Evolutionary conservation across 2,888 invertebrate species (phyloP).

Genomic region (Salpingus planirostris): DNA sequence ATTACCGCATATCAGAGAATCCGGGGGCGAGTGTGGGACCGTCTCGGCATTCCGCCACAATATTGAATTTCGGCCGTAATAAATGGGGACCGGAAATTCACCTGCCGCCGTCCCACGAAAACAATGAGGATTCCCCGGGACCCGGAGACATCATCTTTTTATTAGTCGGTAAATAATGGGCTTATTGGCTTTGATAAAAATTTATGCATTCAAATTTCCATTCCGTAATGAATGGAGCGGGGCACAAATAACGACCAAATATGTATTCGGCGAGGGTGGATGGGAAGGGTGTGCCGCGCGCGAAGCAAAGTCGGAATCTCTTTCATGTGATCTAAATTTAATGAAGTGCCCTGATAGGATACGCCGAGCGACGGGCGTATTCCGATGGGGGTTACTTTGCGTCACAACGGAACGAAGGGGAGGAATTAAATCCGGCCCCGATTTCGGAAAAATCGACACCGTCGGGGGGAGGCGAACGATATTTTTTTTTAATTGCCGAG

Average conservation of each 20-base stretch:
- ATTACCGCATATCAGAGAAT: no score
- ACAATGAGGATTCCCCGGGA: conserved; percentile 16
- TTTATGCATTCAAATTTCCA: conserved; percentile 16
- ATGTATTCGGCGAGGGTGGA: conserved; percentile 8
- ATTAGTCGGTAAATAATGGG: conserved; percentile 21
- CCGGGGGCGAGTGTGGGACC: no score
- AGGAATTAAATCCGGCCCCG: no score
- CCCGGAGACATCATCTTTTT: conserved; percentile 18
- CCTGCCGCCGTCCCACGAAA: conserved; percentile 6
- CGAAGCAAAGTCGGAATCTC: conserved; percentile 6
- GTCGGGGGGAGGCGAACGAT: no score
- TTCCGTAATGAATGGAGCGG: conserved; percentile 1
- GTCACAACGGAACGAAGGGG: no score
- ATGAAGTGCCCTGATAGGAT: conserved; percentile 8
- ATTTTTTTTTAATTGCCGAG: no score
- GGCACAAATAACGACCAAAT: conserved; percentile 10
- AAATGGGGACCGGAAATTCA: conserved; percentile 17
- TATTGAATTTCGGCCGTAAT: conserved; percentile 22
- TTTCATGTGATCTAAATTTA: conserved; percentile 9
- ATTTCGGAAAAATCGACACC: no score
- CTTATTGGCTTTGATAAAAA: conserved; percentile 21
- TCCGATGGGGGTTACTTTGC: conserved; percentile 8
- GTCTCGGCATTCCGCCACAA: conserved; percentile 14
- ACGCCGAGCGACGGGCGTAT: conserved; percentile 1
- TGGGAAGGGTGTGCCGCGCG: conserved; percentile 7